phyloP scores from a whole-genome alignment of 2,888 invertebrate genomes.

The Plagodis pulveraria region DNA sequence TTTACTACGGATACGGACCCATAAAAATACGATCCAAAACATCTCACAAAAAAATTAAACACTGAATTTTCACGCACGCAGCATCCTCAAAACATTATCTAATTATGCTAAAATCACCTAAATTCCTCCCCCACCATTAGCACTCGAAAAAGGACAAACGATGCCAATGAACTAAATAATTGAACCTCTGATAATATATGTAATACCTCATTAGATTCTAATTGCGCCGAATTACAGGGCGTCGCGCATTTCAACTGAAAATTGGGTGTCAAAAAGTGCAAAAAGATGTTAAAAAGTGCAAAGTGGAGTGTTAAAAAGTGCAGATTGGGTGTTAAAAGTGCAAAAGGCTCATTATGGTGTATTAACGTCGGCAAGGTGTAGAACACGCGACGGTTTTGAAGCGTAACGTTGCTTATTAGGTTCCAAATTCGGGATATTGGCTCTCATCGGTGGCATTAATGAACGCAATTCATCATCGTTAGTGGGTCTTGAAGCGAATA shows the following conservation, averaged over 20 bases:
- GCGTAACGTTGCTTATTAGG: constrained; percentile 40
- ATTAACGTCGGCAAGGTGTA: constrained; percentile 41
- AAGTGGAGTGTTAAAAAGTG: constrained; percentile 32
- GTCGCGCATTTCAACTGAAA: constrained; percentile 61
- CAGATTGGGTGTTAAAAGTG: constrained; percentile 36
- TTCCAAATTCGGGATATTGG: constrained; percentile 22
- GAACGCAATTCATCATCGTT: constrained; percentile 31
- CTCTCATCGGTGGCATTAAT: constrained; percentile 12
- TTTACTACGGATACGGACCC: too few relatives aligned
- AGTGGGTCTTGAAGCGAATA: constrained; percentile 32
- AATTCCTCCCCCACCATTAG: constrained; percentile 9
- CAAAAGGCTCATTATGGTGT: constrained; percentile 40
- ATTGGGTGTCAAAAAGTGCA: constrained; percentile 68
- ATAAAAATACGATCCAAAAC: too few relatives aligned
- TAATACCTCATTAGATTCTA: constrained; percentile 50
- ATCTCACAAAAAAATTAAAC: too few relatives aligned
- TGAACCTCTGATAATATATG: constrained; percentile 22
- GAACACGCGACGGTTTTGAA: constrained; percentile 42
- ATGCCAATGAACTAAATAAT: constrained; percentile 31
- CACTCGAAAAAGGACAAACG: constrained; percentile 14
- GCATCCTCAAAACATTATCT: constrained; percentile 1
- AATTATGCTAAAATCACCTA: constrained; percentile 8
- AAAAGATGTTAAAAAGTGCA: constrained; percentile 6
- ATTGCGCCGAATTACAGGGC: constrained; percentile 70
- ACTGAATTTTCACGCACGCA: neutral